Percentiles rank a stretch among this genome's conserved stretches.
Conservation (phyloP, 2,888 invertebrate genomes). For the Tethea ocularis region DNA sequence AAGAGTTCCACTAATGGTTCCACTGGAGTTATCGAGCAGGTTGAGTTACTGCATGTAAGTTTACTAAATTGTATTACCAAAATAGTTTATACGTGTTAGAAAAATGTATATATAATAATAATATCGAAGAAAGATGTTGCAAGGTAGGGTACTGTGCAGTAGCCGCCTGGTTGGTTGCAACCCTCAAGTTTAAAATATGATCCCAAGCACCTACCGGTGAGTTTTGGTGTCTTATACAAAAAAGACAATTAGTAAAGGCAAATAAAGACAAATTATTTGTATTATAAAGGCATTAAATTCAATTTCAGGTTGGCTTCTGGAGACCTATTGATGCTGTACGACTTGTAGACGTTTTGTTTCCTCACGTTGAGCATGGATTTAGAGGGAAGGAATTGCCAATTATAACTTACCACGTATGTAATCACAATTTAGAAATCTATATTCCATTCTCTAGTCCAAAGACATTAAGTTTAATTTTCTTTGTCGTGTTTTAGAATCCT, state of each 20-base stretch:
- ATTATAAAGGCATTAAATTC: neutral
- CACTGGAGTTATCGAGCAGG: slow-evolving; percentile 54
- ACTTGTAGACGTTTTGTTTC: slow-evolving; percentile 89
- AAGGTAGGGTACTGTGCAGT: too few species aligned
- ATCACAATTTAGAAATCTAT: neutral
- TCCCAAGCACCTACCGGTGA: too few species aligned
- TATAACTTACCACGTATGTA: slow-evolving; percentile 89
- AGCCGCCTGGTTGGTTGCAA: too few species aligned
- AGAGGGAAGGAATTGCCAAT: slow-evolving; percentile 88
- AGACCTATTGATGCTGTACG: slow-evolving; percentile 87
- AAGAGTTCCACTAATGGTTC: slow-evolving; percentile 35
- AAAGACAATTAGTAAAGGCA: too few species aligned
- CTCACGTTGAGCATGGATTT: slow-evolving; percentile 91
- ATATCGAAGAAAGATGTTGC: neutral
- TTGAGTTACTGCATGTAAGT: slow-evolving; percentile 64
- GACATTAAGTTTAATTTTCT: neutral
- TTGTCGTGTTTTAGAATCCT: slow-evolving; percentile 88
- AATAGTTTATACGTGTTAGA: too few species aligned
- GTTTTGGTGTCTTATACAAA: too few species aligned
- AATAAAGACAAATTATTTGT: neutral
- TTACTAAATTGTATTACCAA: neutral
- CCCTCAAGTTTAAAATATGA: too few species aligned
- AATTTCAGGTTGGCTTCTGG: slow-evolving; percentile 87
- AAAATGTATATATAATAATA: too few species aligned
- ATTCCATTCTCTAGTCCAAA: too few species aligned